Base-by-base conservation (phyloP, 2,797 vertebrate genomes). In the Aulostomus chinensis region DNA sequence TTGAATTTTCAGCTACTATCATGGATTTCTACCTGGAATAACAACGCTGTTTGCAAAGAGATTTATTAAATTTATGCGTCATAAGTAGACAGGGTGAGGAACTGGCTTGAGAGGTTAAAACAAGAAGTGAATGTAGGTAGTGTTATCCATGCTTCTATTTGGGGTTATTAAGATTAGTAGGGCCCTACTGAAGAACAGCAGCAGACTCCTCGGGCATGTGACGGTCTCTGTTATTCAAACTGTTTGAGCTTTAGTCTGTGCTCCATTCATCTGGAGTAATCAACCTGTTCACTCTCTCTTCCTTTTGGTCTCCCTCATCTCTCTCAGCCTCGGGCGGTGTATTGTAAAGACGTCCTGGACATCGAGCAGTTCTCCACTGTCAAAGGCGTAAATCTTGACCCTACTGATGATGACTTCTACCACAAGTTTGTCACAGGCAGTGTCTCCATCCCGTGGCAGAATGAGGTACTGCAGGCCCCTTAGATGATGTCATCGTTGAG, bases 391-490 rank as follows among this genome's bases (percentile, higher is more conserved):
- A 91, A 92, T 78, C 89, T 96, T 88, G 94, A 96, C 81, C 91
- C 90, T 42, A 91, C 89, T 0, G 95, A 96, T 5, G 87, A 92
- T 3, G 86, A 90, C 73, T 95, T 96, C 87, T 96, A 97, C 51
- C 89, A 91, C 66, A 93, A 94, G 77, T 95, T 97, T 87, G 93
- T 91, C 48, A 96, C 93, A 0, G 95, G 95, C 58, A 91, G 92
- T 82, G 94, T 96, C 89, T 91, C 94, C 90, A 96, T 96, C 89
- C 94, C 95, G 58, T 96, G 95, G 95, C 95, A 97, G 88, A 94
- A 94, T 0, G 94, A 96, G 95, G 95, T 97, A 95, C 73, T 81
- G 73, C 76, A 42, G 5, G 5, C 13, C 1, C 0, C 14, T 13
- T 8, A 47, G 57, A 81, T 86, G 76, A 88, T 58, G 69, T 86